phyloP scores from a whole-genome alignment of 2,113 vertebrate genomes.

The Fulmarus glacialis region DNA sequence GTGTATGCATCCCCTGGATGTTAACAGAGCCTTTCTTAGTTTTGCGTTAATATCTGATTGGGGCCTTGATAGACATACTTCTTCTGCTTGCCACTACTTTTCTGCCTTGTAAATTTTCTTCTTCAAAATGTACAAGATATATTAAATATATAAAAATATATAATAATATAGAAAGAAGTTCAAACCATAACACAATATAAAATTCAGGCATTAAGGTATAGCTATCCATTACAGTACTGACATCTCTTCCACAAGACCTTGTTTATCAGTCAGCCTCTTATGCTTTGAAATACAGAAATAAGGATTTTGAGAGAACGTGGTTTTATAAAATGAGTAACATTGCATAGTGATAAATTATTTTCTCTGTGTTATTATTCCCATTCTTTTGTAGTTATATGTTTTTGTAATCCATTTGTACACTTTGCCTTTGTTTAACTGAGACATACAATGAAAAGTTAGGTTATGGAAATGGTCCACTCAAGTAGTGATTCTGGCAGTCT shows the following conservation, averaged over 20 bases:
- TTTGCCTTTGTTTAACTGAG: background rate
- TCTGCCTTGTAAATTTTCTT: background rate
- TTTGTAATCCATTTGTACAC: background rate
- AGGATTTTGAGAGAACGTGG: rapidly evolving
- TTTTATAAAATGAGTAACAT: background rate
- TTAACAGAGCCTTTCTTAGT: background rate
- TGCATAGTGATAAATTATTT: background rate
- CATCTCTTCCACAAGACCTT: background rate
- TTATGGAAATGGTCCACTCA: background rate
- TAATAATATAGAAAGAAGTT: background rate
- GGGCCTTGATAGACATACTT: background rate
- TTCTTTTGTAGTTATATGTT: background rate
- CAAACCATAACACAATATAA: background rate
- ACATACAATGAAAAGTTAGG: background rate
- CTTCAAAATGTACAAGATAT: background rate
- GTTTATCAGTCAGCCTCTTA: background rate
- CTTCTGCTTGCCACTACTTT: background rate
- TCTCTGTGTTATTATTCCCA: background rate
- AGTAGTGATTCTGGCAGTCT: background rate
- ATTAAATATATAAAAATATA: background rate
- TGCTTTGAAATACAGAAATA: background rate
- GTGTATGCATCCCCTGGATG: background rate
- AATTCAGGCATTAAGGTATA: background rate
- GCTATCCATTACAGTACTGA: background rate
- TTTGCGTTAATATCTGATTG: background rate